Percentiles rank a stretch among this genome's conserved stretches.
Conservation (phyloP, 2,888 invertebrate species). For the Noctua pronuba region DNA sequence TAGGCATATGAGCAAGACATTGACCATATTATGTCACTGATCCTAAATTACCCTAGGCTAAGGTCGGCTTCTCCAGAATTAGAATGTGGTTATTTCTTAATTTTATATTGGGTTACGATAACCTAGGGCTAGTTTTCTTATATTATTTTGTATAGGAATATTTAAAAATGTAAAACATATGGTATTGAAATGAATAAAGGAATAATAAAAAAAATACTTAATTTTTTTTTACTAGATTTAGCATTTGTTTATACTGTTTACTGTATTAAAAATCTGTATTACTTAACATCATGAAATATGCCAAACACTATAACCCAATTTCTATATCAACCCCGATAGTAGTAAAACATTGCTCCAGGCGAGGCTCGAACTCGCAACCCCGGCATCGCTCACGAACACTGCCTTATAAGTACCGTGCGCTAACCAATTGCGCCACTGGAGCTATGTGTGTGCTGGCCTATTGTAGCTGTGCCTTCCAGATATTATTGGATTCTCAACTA, state of each 20-base stretch:
- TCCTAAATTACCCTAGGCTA: too few species aligned
- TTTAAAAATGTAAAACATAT: too few species aligned
- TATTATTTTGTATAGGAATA: too few species aligned
- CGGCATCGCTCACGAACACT: constrained; percentile 92
- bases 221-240: background rate
- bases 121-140: too few species aligned
- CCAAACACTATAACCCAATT: background rate
- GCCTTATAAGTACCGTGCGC: constrained; percentile 99
- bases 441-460: constrained; percentile 99
- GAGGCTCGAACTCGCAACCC: constrained; percentile 68
- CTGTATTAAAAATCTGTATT: background rate
- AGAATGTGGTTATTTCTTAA: too few species aligned
- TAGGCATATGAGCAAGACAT: too few species aligned
- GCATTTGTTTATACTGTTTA: background rate
- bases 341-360: constrained; percentile 63
- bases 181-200: too few species aligned
- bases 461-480: constrained; percentile 88
- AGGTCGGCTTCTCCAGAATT: too few species aligned
- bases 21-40: too few species aligned
- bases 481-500: background rate
- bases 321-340: background rate
- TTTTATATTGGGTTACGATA: too few species aligned
- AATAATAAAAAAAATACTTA: background rate
- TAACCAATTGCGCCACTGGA: constrained; percentile 99
- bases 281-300: background rate